Evolutionary conservation across 2,888 invertebrate genomes (phyloP).

Genomic region (Sarcophaga rosellei): DNA sequence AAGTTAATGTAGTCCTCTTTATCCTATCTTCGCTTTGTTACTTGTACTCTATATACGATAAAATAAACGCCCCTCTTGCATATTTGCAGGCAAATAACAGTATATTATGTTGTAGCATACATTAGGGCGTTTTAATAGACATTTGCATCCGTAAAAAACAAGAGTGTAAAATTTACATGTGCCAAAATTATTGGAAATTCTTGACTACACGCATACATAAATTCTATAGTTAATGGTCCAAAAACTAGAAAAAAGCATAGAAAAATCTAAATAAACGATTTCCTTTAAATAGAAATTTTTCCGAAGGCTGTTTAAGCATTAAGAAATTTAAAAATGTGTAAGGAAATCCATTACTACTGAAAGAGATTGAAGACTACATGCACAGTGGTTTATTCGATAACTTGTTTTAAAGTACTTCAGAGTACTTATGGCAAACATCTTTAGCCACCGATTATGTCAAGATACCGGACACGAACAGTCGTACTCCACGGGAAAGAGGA

Average conservation of each 20-base stretch:
- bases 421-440: too few species aligned
- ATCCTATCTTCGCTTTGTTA: not conserved
- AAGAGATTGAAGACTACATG: too few species aligned
- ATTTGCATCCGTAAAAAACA: constrained; percentile 62
- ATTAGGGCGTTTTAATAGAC: constrained; percentile 67
- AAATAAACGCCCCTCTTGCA: not conserved
- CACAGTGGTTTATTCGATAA: too few species aligned
- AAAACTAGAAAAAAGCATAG: constrained; percentile 74
- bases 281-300: constrained; percentile 19
- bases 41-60: not conserved
- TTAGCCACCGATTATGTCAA: too few species aligned
- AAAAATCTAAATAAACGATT: constrained; percentile 12
- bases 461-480: too few species aligned
- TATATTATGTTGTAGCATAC: constrained; percentile 28
- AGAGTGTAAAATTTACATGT: constrained; percentile 50
- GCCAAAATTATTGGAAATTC: constrained; percentile 31
- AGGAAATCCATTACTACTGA: too few species aligned
- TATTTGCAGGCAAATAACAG: not conserved
- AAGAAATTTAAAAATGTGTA: constrained; percentile 15
- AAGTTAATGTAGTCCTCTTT: not conserved
- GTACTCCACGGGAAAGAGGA: too few species aligned
- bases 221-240: constrained; percentile 80
- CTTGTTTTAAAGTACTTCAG: too few species aligned
- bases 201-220: constrained; percentile 74
- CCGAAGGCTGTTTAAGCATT: not conserved